Evolutionary conservation across 2,113 vertebrate species (phyloP).

Genomic region (Gallinago paraguaiae): DNA sequence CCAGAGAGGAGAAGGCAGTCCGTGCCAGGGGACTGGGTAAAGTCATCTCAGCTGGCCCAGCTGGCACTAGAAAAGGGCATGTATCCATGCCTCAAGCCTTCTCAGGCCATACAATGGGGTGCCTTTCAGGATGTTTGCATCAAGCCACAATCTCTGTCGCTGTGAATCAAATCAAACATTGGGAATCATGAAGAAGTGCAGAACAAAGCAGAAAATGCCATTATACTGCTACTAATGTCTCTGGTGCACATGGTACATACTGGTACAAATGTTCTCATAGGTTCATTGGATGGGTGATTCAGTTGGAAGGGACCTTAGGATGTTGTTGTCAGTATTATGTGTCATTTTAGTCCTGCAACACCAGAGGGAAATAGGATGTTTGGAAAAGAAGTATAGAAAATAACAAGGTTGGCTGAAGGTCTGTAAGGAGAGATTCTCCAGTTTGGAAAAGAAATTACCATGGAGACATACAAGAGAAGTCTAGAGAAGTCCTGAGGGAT

Average conservation of each 20-base stretch:
- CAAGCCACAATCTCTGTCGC: background rate
- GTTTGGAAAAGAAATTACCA: background rate
- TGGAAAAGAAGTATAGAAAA: background rate
- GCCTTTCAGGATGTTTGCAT: background rate
- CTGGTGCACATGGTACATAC: background rate
- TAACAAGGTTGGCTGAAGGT: background rate
- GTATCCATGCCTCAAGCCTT: background rate
- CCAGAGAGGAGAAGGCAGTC: background rate
- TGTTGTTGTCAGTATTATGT: background rate
- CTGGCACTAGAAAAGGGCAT: background rate
- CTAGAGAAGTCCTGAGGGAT: background rate
- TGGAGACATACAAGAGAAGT: background rate
- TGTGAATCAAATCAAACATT: slow-evolving; percentile 1
- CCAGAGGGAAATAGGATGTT: background rate
- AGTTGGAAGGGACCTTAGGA: background rate
- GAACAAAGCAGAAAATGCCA: slow-evolving; percentile 8
- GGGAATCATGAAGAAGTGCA: background rate
- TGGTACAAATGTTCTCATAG: background rate
- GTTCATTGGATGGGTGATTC: background rate
- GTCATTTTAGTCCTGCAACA: background rate
- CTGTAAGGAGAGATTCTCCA: background rate
- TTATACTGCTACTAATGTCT: background rate
- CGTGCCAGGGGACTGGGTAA: background rate
- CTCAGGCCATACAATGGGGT: background rate
- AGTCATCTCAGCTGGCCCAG: background rate